A percentile compares a stretch with the other conserved stretches of the same genome.
These are phyloP conservation scores for Tetranychus urticae DNA, from an alignment of 1,140 invertebrate genomes.

Conservation along the genomic window DNA sequence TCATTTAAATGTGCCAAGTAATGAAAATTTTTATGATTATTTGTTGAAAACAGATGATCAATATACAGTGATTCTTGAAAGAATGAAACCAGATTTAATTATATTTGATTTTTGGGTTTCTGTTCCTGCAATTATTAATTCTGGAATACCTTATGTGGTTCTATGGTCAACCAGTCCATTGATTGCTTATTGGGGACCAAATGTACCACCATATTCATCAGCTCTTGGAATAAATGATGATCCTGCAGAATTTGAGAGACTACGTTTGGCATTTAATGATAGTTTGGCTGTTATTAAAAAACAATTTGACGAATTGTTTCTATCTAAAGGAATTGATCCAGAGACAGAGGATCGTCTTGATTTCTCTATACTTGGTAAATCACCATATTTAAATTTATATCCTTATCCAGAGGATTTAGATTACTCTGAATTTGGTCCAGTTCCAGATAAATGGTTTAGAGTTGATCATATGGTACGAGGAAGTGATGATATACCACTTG, in stretches of 20 bases:
- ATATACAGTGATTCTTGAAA: background rate
- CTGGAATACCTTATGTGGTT: background rate
- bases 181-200: background rate
- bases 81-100: conserved; percentile 5
- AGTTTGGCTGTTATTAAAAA: background rate
- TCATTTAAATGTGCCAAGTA: background rate
- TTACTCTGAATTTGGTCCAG: background rate
- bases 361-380: background rate
- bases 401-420: conserved; percentile 1
- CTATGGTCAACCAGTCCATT: conserved; percentile 4
- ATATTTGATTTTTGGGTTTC: conserved; percentile 2
- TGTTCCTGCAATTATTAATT: background rate
- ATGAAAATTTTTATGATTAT: background rate
- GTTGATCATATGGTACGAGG: background rate
- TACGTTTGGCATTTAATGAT: background rate
- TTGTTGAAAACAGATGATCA: background rate
- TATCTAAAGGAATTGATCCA: background rate
- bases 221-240: background rate
- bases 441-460: background rate
- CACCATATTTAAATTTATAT: conserved; percentile 3
- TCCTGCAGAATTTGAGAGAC: background rate
- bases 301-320: background rate
- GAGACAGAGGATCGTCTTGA: background rate
- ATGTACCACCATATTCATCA: background rate
- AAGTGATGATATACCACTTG: background rate